Base-by-base conservation (phyloP, 2,888 invertebrate genomes). In the Nudaria mundana region DNA sequence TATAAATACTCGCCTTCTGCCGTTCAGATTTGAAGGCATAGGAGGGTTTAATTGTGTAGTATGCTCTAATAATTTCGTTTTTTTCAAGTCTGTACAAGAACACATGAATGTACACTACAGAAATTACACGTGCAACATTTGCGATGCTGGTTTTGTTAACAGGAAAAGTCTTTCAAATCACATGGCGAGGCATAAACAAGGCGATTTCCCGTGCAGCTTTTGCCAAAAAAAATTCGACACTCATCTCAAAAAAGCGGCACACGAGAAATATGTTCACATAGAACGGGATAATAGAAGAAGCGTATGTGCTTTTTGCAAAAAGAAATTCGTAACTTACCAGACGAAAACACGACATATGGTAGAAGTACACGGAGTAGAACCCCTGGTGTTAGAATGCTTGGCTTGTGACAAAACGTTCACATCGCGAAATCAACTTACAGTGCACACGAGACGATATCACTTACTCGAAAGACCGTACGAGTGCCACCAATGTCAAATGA, bases 111-210 rank as follows among this genome's bases (percentile, higher is more conserved):
- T 25, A 0, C 63, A 63, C 18, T 57, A 49, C 10, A 24, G 35
- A 1, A 63, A 63, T 36, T 42, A 46, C 5, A 30, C 7, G 0
- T 58, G 57, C 29, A 40, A 30, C 1, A 26, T 44, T 2, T 58
- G 57, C 11, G 76, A 79, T 25, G 72, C 81, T 0, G 63, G 81
- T 1, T 87, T 85, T 37, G 76, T 83, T 48, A 87, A 85, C 16
- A 37, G 30, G 44, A 36, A 31, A 5, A 48, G 40, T 0, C 36
- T 56, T 1, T 31, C 30, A 4, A 30, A 26, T 8, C 56, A 60
- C 5, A 18, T 38, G 6, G 7, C 22, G 2, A 43, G 45, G 6
- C 57, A 58, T 11, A 48, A 50, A 5, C 45, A 48, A 32, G 57
- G 57, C 2, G 46, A 50, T 0, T 58, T 60, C 5, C 5, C 24